Conservation (phyloP, 2,888 invertebrate genomes). For the Coelopa pilipes region DNA sequence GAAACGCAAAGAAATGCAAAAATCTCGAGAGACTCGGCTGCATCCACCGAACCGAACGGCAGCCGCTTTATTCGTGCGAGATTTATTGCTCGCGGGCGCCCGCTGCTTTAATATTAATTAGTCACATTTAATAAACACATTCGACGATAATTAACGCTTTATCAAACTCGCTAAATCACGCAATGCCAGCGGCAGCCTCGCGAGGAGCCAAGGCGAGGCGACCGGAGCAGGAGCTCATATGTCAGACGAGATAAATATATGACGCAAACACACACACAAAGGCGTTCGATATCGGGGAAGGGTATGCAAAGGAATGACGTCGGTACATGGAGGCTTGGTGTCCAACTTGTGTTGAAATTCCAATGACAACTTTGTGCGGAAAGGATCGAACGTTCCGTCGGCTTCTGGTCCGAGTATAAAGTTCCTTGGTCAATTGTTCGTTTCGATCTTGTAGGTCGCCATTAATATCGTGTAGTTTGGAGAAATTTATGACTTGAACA, state of each 20-base stretch:
- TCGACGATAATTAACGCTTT: conserved; percentile 36
- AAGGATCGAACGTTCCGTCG: too few species aligned
- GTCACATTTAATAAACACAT: conserved; percentile 38
- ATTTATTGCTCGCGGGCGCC: conserved; percentile 35
- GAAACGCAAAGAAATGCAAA: conserved; percentile 12
- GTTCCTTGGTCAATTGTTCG: too few species aligned
- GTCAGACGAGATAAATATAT: conserved; percentile 5
- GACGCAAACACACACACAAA: not conserved
- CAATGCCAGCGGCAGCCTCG: not conserved
- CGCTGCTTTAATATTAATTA: conserved; percentile 36
- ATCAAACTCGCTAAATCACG: conserved; percentile 34
- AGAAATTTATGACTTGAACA: conserved; percentile 2
- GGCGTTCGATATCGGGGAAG: not conserved
- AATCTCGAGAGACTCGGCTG: conserved; percentile 2
- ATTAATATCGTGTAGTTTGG: conserved; percentile 7
- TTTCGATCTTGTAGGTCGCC: too few species aligned
- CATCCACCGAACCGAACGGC: conserved; percentile 8
- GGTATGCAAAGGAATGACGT: not conserved
- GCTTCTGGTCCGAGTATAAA: too few species aligned
- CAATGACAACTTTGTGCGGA: too few species aligned
- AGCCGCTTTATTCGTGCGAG: conserved; percentile 32
- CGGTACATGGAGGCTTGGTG: too few species aligned
- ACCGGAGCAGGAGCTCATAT: conserved; percentile 8
- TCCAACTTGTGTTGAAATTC: too few species aligned
- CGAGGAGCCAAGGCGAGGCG: not conserved